These are phyloP conservation scores for Steatocranus sp. DNA, from an alignment of 2,797 vertebrate genomes.

Conservation along the genomic window DNA sequence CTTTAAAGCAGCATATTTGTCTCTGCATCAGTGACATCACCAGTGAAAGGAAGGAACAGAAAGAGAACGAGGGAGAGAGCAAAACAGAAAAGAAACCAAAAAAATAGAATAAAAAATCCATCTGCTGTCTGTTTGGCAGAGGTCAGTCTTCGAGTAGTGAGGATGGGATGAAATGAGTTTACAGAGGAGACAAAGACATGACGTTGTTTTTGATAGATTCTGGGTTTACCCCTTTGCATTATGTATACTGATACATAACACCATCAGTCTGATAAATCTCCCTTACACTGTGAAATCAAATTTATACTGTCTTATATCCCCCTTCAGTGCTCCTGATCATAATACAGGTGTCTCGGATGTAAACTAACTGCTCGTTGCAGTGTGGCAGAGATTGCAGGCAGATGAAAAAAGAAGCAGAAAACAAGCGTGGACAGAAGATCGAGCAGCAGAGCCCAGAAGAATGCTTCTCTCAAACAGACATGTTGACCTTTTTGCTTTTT, in stretches of 20 bases:
- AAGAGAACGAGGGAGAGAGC: conserved; percentile 5
- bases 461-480: conserved; percentile 15
- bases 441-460: conserved; percentile 1
- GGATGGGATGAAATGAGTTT: background rate
- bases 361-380: background rate
- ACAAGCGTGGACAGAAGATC: background rate
- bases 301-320: background rate
- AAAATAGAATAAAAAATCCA: conserved; percentile 9
- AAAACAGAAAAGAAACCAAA: background rate
- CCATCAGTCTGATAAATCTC: background rate
- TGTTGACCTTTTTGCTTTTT: conserved; percentile 51
- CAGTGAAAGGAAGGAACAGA: conserved; percentile 10
- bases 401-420: conserved; percentile 6
- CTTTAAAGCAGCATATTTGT: conserved; percentile 71
- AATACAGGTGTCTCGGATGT: background rate
- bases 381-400: background rate
- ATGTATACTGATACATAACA: background rate
- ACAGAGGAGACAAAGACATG: background rate
- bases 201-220: background rate
- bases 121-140: conserved; percentile 16
- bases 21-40: conserved; percentile 68
- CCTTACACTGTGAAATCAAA: background rate
- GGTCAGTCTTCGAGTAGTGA: background rate
- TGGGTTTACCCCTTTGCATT: background rate
- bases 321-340: background rate